Base-by-base conservation (phyloP, 2,113 vertebrate genomes). In the Corythoichthys intestinalis region DNA sequence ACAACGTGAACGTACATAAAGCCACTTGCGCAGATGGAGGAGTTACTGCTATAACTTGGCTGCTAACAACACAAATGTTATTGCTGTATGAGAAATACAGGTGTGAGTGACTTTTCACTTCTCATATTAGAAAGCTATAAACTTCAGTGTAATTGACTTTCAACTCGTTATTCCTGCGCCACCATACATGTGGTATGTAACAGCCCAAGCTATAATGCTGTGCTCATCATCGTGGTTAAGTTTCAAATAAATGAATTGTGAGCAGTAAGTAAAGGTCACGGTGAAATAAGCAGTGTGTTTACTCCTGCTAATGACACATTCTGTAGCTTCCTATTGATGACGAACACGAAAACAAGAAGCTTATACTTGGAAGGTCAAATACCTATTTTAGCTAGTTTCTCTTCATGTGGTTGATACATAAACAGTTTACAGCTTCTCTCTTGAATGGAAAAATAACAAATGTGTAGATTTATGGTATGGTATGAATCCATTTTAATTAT, bases 291-390 rank as follows among this genome's bases (percentile, higher is more conserved):
- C 68, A 72, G 77, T 65, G 65, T 68, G 68, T 63, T 80, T 73
- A 71, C 73, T 85, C 81, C 67, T 78, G 49, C 74, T 78, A 84
- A 80, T 78, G 81, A 85, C 73, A 77, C 59, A 14, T 58, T 37
- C 34, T 58, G 81, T 71, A 41, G 48, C 66, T 65, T 77, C 77
- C 59, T 61, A 77, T 81, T 60, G 67, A 84, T 71, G 72, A 56
- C 79, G 52, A 87, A 80, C 81, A 74, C 65, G 46, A 67, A 67
- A 76, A 86, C 12, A 34, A 79, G 66, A 76, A 73, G 61, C 66
- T 85, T 80, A 79, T 67, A 50, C 78, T 61, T 78, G 75, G 83
- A 88, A 89, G 85, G 82, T 85, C 88, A 90, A 73, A 65, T 57
- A 85, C 84, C 86, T 79, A 80, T 74, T 81, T 82, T 82, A 71